Percentiles rank a stretch among this genome's conserved stretches.
Conservation (phyloP, 2,888 invertebrate genomes). For the Sycophila texana region DNA sequence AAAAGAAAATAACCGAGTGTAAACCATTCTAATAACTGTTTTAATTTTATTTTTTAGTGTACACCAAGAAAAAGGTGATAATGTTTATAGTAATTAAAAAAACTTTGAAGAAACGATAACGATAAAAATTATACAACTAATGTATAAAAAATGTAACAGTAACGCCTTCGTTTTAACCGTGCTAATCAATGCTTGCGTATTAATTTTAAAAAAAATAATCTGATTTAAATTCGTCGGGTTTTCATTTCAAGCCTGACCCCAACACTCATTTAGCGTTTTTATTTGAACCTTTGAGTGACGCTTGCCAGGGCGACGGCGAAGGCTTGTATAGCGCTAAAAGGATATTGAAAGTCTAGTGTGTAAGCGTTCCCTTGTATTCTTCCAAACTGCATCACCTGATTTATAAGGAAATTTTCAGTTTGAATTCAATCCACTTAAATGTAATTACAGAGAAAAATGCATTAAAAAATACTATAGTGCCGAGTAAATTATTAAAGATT, state of each 20-base stretch:
- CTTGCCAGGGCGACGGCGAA: constrained; percentile 98
- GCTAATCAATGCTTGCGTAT: constrained; percentile 25
- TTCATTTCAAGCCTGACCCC: constrained; percentile 28
- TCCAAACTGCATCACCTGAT: constrained; percentile 99
- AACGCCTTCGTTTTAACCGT: not conserved
- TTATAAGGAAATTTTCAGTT: not conserved
- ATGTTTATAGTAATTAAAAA: not conserved
- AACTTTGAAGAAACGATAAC: not conserved
- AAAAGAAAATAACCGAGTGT: constrained; percentile 29
- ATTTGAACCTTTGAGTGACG: constrained; percentile 96
- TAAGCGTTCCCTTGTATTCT: constrained; percentile 99
- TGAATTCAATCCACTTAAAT: too few species aligned
- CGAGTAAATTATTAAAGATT: too few species aligned
- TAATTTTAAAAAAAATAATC: constrained; percentile 55
- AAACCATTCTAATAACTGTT: constrained; percentile 20
- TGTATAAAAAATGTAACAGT: constrained; percentile 39
- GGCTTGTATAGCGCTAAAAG: constrained; percentile 98
- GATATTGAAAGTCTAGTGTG: constrained; percentile 98
- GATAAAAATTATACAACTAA: constrained; percentile 6
- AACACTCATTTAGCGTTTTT: constrained; percentile 61
- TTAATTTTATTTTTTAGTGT: not conserved
- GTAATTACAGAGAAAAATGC: too few species aligned
- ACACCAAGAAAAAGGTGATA: constrained; percentile 45
- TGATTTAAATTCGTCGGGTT: constrained; percentile 33
- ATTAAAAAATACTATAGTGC: too few species aligned